Conservation (phyloP, 2,888 invertebrate genomes). For the Crocallis elinguaria region DNA sequence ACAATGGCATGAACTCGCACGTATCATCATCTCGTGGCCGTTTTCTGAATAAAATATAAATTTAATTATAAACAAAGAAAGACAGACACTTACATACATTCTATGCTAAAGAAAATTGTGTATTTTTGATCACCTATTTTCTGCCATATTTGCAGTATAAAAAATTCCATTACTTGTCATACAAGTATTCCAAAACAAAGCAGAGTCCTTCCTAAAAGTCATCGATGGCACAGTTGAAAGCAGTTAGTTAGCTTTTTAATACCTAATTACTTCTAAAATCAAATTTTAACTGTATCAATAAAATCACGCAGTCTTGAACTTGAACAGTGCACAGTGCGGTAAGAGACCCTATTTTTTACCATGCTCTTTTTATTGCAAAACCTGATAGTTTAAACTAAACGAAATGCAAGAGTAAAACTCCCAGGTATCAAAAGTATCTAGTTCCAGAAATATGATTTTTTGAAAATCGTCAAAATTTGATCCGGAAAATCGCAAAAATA, state of each 20-base stretch:
- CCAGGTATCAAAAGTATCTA: no score
- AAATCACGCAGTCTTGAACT: no score
- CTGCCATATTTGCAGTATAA: conserved; percentile 71
- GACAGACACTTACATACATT: background rate
- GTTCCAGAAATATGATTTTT: no score
- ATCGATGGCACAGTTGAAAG: conserved; percentile 43
- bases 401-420: no score
- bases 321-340: no score
- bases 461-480: no score
- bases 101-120: background rate
- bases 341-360: no score
- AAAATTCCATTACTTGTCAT: conserved; percentile 67
- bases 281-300: background rate
- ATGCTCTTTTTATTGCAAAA: no score
- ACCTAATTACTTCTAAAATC: background rate
- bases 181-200: conserved; percentile 60
- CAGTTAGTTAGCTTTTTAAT: background rate
- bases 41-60: conserved; percentile 84
- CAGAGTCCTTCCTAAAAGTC: conserved; percentile 66
- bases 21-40: conserved; percentile 90
- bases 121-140: conserved; percentile 68
- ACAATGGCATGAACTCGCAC: conserved; percentile 93
- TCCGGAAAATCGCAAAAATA: no score
- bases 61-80: conserved; percentile 3
- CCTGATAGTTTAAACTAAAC: no score